A percentile compares a stretch with the other conserved stretches of the same genome.
Evolutionary conservation across 2,113 vertebrate species (phyloP).

Genomic region (Hypanus sabinus): DNA sequence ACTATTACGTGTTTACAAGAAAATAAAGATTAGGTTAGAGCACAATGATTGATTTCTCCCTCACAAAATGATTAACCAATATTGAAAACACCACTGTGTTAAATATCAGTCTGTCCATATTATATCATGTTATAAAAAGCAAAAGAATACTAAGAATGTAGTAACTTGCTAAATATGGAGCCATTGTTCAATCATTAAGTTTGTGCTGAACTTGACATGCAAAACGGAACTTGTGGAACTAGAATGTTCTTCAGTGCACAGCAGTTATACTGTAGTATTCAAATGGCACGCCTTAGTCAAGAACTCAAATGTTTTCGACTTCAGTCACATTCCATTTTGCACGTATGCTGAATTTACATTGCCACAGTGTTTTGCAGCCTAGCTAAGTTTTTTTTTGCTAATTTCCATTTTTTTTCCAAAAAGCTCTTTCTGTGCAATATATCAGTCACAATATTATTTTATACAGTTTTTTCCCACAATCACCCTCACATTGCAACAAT

Average conservation of each 20-base stretch:
- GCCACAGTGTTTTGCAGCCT: slow-evolving; percentile 52
- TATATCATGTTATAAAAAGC: neutral
- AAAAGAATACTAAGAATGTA: neutral
- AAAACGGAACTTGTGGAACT: slow-evolving; percentile 12
- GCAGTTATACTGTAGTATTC: neutral
- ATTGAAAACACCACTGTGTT: neutral
- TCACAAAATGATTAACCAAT: slow-evolving; percentile 4
- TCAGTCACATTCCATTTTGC: slow-evolving; percentile 42
- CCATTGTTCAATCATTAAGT: slow-evolving; percentile 22
- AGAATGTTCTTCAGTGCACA: slow-evolving; percentile 26
- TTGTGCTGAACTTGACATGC: slow-evolving; percentile 32
- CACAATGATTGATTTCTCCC: slow-evolving; percentile 14
- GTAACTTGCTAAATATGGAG: slow-evolving; percentile 25
- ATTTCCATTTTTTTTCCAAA: slow-evolving; percentile 48
- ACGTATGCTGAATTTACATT: slow-evolving; percentile 51
- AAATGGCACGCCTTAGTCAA: neutral
- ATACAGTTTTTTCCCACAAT: slow-evolving; percentile 51
- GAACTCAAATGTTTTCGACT: neutral
- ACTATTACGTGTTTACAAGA: neutral
- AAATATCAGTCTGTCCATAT: neutral
- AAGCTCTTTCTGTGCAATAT: slow-evolving; percentile 53
- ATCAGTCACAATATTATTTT: slow-evolving; percentile 53
- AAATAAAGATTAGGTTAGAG: slow-evolving; percentile 13
- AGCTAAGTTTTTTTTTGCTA: slow-evolving; percentile 49
- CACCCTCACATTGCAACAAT: slow-evolving; percentile 53